Conservation (phyloP, 2,888 invertebrate genomes). For the Trilocha varians region DNA sequence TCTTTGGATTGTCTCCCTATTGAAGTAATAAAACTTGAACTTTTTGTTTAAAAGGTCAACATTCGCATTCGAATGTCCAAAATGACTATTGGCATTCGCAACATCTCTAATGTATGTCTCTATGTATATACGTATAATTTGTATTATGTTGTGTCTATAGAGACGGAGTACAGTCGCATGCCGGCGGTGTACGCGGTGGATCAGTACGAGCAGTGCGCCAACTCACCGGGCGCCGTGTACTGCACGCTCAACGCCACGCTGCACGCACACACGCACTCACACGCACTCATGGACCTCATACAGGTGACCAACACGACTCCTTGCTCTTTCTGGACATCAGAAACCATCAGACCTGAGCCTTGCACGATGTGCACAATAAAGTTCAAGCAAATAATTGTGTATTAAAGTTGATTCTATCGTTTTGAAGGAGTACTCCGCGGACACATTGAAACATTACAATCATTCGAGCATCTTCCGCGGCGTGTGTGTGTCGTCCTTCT, state of each 20-base stretch:
- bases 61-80: too few relatives aligned
- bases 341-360: too few relatives aligned
- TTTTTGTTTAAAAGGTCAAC: too few relatives aligned
- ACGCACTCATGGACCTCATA: conserved; percentile 42
- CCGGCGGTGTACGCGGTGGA: conserved; percentile 47
- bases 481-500: conserved; percentile 49
- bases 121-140: too few relatives aligned
- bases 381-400: too few relatives aligned
- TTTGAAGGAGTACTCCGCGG: conserved; percentile 48
- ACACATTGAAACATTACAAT: conserved; percentile 50
- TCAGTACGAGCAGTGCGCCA: conserved; percentile 38
- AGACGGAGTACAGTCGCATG: conserved; percentile 45
- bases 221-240: conserved; percentile 33
- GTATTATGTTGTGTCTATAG: conserved; percentile 21
- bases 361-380: too few relatives aligned
- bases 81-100: too few relatives aligned
- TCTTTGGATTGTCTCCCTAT: too few relatives aligned
- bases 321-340: too few relatives aligned
- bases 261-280: conserved; percentile 14
- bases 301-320: conserved; percentile 17
- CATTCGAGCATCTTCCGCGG: conserved; percentile 56
- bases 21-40: too few relatives aligned
- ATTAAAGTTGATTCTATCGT: too few relatives aligned
- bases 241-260: conserved; percentile 44
- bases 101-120: too few relatives aligned